phyloP scores from a whole-genome alignment of 2,888 invertebrate species.

The Platynereis dumerilii region DNA sequence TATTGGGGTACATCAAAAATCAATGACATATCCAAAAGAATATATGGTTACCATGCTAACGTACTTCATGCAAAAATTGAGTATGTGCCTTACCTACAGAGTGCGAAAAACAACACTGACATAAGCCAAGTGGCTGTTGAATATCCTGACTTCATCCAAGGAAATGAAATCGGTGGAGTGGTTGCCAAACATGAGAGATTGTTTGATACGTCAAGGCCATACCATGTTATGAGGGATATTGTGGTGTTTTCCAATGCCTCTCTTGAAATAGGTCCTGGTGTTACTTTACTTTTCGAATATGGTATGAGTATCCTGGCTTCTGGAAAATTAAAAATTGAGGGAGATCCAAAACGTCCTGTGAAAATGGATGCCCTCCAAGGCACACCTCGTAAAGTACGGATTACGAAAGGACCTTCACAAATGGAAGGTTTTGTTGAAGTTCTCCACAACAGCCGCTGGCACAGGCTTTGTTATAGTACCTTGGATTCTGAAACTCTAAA shows the following conservation, averaged over 20 bases:
- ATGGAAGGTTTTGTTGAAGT: not conserved
- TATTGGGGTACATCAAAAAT: not conserved
- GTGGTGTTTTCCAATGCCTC: not conserved
- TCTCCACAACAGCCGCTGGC: not conserved
- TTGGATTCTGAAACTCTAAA: not conserved
- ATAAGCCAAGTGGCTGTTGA: not conserved
- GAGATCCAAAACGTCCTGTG: not conserved
- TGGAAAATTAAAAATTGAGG: not conserved
- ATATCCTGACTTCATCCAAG: conserved; percentile 3
- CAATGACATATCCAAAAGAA: not conserved
- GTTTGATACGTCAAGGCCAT: not conserved
- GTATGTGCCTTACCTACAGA: not conserved
- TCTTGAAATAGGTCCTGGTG: not conserved
- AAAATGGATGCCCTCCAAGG: not conserved
- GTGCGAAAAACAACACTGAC: not conserved
- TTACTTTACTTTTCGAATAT: not conserved
- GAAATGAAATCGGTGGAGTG: not conserved
- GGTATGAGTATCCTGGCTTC: not conserved
- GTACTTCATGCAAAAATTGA: not conserved
- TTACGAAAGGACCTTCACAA: not conserved
- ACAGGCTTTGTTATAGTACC: not conserved
- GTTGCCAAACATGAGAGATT: not conserved
- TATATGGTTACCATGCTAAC: not conserved
- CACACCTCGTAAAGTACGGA: not conserved
- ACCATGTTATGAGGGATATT: not conserved